Base-by-base conservation (phyloP, 2,888 invertebrate genomes). In the Cataglyphis altisquamis region DNA sequence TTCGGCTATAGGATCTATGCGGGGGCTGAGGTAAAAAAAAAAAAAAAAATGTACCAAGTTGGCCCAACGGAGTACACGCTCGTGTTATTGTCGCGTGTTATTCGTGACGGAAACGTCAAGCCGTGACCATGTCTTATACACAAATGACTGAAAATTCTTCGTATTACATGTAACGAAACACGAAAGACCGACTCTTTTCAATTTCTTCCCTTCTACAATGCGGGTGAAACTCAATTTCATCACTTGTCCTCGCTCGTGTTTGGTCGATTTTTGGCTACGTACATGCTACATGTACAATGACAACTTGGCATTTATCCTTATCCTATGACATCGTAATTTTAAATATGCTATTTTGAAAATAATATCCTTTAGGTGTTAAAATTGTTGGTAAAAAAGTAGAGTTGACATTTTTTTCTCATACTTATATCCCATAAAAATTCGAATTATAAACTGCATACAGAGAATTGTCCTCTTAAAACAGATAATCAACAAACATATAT, bases 1-100 rank as follows among this genome's bases (percentile, higher is more conserved):
- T 91, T 84, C 88, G 90, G 88, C 73, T 87, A 82, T 64, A 73
- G 83, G 66, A 72, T 82, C 82, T 83, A 64, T 57, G 81, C 86
- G 85, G 84, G 77, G 72, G 84, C 85, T 62, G 64, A 63, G 32
- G 72, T 60, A 3, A 25, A 25, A 25, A 25, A 25, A 25, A 25
- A 25, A 25, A 25, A 1, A 25, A 25, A 52, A 82, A 77, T 55
- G 21, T 29, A 74, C 80, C 41, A 60, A 72, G 78, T 80, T 80
- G 78, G 72, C 21, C 45, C 78, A 72, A 80, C 78, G 32, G 57
- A 60, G 70, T 70, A 78, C 32, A 21, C 15, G 25, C 29, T 62
- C 45, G 55, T 57, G 57, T 75, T 60, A n/a, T 64, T 41, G 82
- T 78, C 36, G 57, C 70, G 39, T 57, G 64, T 83, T 84, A 70